These are phyloP conservation scores for Eucidaris tribuloides DNA, from an alignment of 35 echinoderm and acorn worm genomes.

Conservation along the genomic window DNA sequence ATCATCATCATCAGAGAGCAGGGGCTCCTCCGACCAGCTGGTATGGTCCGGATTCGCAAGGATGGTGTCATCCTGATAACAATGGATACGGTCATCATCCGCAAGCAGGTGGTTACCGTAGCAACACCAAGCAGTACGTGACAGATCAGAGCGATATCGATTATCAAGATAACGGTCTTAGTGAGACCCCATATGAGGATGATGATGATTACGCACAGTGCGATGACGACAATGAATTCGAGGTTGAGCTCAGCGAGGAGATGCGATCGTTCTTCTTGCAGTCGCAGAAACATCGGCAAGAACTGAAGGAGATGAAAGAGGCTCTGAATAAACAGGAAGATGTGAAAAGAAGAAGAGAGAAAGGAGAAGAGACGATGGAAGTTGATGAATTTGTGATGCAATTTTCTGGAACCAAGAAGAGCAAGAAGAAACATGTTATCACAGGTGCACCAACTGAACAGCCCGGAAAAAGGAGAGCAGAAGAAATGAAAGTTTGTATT, in stretches of 20 bases:
- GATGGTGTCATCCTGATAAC: background rate
- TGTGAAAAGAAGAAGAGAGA: background rate
- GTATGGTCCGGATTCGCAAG: background rate
- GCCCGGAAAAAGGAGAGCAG: conserved; percentile 61
- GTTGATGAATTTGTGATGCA: background rate
- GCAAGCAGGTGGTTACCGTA: background rate
- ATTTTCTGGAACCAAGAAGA: background rate
- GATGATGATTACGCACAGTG: background rate
- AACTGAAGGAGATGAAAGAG: conserved; percentile 11
- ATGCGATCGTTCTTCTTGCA: conserved; percentile 61
- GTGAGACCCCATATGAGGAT: background rate
- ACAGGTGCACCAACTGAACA: conserved; percentile 65
- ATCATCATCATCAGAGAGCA: background rate
- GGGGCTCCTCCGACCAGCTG: no score
- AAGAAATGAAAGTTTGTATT: conserved; percentile 78
- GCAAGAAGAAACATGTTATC: conserved; percentile 2
- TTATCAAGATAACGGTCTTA: background rate
- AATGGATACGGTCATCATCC: background rate
- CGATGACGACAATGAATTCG: conserved; percentile 42
- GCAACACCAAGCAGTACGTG: background rate
- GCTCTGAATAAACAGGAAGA: background rate
- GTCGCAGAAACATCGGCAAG: conserved; percentile 56
- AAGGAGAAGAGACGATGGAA: background rate
- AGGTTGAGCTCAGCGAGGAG: conserved; percentile 81
- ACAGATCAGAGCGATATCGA: conserved; percentile 23